These are phyloP conservation scores for Wiebesia pumilae DNA, from an alignment of 1,140 invertebrate species.

Conservation along the genomic window DNA sequence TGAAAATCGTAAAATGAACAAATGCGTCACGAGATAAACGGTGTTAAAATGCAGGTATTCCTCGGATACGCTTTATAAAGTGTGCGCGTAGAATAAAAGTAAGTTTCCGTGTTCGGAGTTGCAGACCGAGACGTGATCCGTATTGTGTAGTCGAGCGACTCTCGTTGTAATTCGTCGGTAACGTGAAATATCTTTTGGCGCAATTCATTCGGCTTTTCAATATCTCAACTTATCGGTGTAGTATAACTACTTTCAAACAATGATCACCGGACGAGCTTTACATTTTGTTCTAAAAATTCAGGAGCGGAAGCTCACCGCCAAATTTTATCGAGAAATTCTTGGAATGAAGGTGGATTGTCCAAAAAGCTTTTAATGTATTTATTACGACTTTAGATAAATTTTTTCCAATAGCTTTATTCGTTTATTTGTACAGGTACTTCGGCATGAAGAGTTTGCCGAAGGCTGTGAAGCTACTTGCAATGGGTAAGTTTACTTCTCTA, in stretches of 20 bases:
- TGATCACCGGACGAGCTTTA: constrained; percentile 84
- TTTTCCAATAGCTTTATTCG: constrained; percentile 42
- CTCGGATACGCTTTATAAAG: background rate
- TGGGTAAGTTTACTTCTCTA: constrained; percentile 81
- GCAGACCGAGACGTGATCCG: no score
- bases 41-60: background rate
- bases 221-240: background rate
- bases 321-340: constrained; percentile 92
- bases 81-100: background rate
- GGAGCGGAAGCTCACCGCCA: constrained; percentile 86
- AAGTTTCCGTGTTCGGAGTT: no score
- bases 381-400: background rate
- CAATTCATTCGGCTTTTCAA: no score
- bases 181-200: background rate
- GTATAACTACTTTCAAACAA: constrained; percentile 56
- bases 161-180: background rate
- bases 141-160: no score
- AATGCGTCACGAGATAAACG: background rate
- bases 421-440: constrained; percentile 81
- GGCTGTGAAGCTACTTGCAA: constrained; percentile 97
- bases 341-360: constrained; percentile 89
- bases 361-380: background rate
- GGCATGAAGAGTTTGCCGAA: constrained; percentile 98
- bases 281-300: constrained; percentile 98
- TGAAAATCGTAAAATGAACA: background rate